Percentiles rank a stretch among this genome's conserved stretches.
Conservation (phyloP, 2,888 invertebrate genomes). For the Agrotis clavis region DNA sequence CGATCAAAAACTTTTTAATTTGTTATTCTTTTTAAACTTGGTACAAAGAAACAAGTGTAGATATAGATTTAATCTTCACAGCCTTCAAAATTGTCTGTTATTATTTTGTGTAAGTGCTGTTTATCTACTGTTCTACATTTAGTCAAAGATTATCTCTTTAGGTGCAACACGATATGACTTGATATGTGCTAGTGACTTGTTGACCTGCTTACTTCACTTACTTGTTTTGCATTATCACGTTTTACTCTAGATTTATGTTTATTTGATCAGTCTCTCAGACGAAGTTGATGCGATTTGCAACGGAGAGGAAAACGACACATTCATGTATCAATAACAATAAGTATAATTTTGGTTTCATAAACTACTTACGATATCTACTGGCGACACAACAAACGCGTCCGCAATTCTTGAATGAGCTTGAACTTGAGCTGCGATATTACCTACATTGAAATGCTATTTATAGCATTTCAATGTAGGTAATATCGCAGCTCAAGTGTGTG, state of each 20-base stretch:
- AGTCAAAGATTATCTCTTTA: slow-evolving; percentile 30
- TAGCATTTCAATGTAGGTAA: too few relatives aligned
- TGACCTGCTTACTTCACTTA: slow-evolving; percentile 43
- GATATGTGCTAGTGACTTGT: slow-evolving; percentile 46
- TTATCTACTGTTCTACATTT: slow-evolving; percentile 30
- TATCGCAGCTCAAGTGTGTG: too few relatives aligned
- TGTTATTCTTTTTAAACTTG: background rate
- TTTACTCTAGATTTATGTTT: slow-evolving; percentile 18
- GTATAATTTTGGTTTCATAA: background rate
- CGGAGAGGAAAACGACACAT: background rate
- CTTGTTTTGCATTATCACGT: slow-evolving; percentile 34
- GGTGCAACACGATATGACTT: slow-evolving; percentile 32
- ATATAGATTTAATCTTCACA: background rate
- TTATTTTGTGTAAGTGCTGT: background rate
- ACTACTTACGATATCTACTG: too few relatives aligned
- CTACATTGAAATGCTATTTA: too few relatives aligned
- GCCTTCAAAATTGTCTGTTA: background rate
- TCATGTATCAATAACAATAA: background rate
- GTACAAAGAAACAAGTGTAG: background rate
- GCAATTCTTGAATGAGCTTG: too few relatives aligned
- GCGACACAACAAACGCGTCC: too few relatives aligned
- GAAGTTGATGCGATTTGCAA: background rate
- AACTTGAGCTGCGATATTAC: too few relatives aligned
- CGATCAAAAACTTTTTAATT: too few relatives aligned
- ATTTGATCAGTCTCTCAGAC: slow-evolving; percentile 1